These are phyloP conservation scores for Athalia rosae DNA, from an alignment of 2,888 invertebrate species.

Conservation along the genomic window DNA sequence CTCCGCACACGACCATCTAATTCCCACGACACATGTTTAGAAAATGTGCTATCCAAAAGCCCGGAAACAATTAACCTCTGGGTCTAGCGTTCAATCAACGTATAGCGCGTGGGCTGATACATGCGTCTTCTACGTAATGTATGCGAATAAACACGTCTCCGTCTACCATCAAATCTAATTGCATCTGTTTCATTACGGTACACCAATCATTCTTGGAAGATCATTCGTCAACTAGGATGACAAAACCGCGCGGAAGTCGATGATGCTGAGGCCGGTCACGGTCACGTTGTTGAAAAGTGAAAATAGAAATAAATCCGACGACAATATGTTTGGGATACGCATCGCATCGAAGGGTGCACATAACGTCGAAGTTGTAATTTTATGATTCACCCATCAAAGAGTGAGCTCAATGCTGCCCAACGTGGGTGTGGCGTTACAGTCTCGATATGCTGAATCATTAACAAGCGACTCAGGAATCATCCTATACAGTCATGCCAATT, in stretches of 20 bases:
- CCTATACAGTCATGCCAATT: slow-evolving; percentile 30
- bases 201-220: too few species aligned
- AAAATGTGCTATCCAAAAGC: slow-evolving; percentile 20
- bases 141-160: too few species aligned
- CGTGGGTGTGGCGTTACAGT: slow-evolving; percentile 25
- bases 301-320: not conserved
- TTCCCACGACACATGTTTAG: slow-evolving; percentile 19
- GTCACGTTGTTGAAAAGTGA: not conserved
- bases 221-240: too few species aligned
- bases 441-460: slow-evolving; percentile 16
- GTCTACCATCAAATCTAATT: slow-evolving; percentile 3
- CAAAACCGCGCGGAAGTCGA: not conserved
- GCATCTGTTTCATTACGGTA: not conserved
- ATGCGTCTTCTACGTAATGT: not conserved
- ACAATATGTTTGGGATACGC: not conserved
- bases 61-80: slow-evolving; percentile 39
- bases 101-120: slow-evolving; percentile 29
- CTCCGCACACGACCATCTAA: slow-evolving; percentile 24
- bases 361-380: not conserved
- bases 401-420: slow-evolving; percentile 13
- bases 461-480: slow-evolving; percentile 25
- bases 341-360: not conserved
- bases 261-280: too few species aligned
- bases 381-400: slow-evolving; percentile 30
- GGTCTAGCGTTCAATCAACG: slow-evolving; percentile 37